Evolutionary conservation across 2,888 invertebrate species (phyloP), one percentile per base, ranked within the genome.

Genomic region (Erynnis tages): DNA sequence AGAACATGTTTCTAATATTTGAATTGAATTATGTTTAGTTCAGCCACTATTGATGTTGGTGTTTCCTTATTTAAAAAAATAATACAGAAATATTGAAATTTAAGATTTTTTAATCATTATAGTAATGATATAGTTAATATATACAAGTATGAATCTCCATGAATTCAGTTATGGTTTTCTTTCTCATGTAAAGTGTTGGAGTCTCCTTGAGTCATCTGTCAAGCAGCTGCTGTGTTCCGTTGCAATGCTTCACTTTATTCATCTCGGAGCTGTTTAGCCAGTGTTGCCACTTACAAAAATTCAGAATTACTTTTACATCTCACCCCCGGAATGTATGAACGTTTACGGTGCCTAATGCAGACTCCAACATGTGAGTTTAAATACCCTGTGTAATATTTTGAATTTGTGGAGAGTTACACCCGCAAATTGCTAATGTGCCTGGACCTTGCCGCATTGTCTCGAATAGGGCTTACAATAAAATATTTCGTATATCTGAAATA

Each of bases 361-460:
- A 46, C 46, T 46, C 35, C 46, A 46, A 47, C 19, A 29, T 47
- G 47, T 47, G 47, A 47, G 47, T 47, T 38, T 29, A 19, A 11
- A 30, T 19, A 6, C 8, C 13, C 13, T 25, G 17, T 47, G 29
- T 4, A 10, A 19, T 35, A 35, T 2, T 13, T 27, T 37, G 29
- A 16, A 3, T 27, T 16, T 40, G 2, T 40, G n/a, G 14, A 6
- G n/a, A n/a, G n/a, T n/a, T n/a, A n/a, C n/a, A n/a, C n/a, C n/a
- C n/a, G n/a, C n/a, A n/a, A n/a, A n/a, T n/a, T n/a, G n/a, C n/a
- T n/a, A n/a, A n/a, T n/a, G n/a, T n/a, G n/a, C n/a, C n/a, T n/a
- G n/a, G n/a, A n/a, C n/a, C n/a, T n/a, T n/a, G n/a, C n/a, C n/a
- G n/a, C n/a, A n/a, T n/a, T n/a, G n/a, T n/a, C n/a, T n/a, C n/a